phyloP scores from a whole-genome alignment of 2,797 vertebrate species.

The Hoplostethus mediterraneus region DNA sequence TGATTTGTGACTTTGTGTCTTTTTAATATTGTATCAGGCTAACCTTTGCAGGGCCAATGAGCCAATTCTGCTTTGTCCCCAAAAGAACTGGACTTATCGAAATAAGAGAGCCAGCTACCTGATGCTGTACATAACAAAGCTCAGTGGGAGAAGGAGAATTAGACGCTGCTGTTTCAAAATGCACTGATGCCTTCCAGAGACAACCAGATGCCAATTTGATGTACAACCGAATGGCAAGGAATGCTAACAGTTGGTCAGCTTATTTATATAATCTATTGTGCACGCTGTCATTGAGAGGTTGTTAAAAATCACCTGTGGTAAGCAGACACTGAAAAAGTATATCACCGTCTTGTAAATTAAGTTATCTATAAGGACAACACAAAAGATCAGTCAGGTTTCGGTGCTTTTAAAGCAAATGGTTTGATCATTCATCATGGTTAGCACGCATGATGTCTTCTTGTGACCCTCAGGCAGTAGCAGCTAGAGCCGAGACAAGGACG shows the following conservation, averaged over 20 bases:
- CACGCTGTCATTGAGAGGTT: neutral
- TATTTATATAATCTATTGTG: neutral
- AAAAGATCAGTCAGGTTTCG: neutral
- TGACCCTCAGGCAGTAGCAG: neutral
- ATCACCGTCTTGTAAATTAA: neutral
- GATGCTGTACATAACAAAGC: neutral
- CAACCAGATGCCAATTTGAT: neutral
- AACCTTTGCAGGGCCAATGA: neutral
- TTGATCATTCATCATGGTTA: neutral
- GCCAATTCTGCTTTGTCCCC: neutral
- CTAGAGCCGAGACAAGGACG: constrained; percentile 22
- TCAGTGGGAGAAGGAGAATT: neutral
- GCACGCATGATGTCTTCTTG: neutral
- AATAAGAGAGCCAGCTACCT: no score
- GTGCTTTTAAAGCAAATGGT: neutral
- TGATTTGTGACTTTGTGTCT: neutral
- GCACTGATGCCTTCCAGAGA: neutral
- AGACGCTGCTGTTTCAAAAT: neutral
- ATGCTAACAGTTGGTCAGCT: neutral
- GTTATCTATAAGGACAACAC: no score
- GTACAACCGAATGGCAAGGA: neutral
- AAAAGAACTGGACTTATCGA: no score
- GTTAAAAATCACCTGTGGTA: neutral
- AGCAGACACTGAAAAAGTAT: neutral
- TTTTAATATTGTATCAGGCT: no score